phyloP scores from a whole-genome alignment of 2,113 vertebrate genomes.

The Hippocampus barbouri region DNA sequence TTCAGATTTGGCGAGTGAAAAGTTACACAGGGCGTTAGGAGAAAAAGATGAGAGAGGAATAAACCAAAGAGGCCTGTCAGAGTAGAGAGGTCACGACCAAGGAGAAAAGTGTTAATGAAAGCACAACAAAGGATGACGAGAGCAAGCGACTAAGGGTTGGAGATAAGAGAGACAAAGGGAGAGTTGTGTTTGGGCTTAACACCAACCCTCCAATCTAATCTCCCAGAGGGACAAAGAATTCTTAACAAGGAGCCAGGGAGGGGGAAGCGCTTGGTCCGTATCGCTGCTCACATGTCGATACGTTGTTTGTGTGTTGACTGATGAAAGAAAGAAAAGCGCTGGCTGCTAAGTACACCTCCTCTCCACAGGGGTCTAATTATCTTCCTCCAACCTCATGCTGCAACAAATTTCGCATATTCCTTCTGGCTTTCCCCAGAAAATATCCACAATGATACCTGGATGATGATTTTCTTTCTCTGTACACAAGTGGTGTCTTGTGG shows the following conservation, averaged over 20 bases:
- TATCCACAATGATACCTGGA: not conserved
- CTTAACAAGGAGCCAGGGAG: slow-evolving; percentile 14
- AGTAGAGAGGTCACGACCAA: not conserved
- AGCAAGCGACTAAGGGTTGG: not conserved
- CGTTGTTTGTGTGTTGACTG: not conserved
- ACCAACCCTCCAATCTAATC: slow-evolving; percentile 39
- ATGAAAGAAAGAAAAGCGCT: not conserved
- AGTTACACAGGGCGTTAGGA: slow-evolving; percentile 3
- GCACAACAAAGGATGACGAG: slow-evolving; percentile 14
- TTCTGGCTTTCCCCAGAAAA: not conserved
- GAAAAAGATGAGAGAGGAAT: not conserved
- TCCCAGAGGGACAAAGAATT: slow-evolving; percentile 33
- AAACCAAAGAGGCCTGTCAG: not conserved
- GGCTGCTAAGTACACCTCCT: not conserved
- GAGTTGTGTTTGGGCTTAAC: slow-evolving; percentile 49
- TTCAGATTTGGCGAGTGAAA: slow-evolving; percentile 36
- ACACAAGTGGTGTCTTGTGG: not conserved
- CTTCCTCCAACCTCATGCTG: not conserved
- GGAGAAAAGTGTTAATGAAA: slow-evolving; percentile 22
- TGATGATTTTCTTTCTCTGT: not conserved
- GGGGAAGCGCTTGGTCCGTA: not conserved
- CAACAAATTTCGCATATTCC: not conserved
- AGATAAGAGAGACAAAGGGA: slow-evolving; percentile 23
- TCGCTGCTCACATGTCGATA: not conserved
- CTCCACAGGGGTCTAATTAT: not conserved